Evolutionary conservation across 2,113 vertebrate genomes (phyloP).

Genomic region (Engystomops pustulosus): DNA sequence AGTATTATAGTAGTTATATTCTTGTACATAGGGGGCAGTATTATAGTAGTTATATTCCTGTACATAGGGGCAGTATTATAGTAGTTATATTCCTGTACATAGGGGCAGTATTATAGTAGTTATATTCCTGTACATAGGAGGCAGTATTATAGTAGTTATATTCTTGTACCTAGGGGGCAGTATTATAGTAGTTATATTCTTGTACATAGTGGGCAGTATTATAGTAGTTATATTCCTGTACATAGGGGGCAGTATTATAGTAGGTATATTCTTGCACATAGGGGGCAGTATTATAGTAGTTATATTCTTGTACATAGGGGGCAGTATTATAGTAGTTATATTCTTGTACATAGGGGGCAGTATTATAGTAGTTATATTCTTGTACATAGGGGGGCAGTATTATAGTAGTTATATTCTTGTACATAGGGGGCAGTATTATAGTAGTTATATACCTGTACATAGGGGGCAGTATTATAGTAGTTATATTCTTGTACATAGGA

Average conservation of each 20-base stretch:
- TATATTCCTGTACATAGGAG: neutral
- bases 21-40: neutral
- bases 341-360: neutral
- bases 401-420: neutral
- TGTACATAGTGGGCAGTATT: neutral
- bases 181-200: conserved; percentile 3
- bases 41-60: conserved; percentile 17
- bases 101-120: neutral
- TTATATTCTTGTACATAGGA: too few relatives aligned
- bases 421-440: neutral
- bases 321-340: neutral
- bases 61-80: too few relatives aligned
- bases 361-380: conserved; percentile 17
- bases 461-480: conserved; percentile 5
- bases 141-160: conserved; percentile 9
- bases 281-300: too few relatives aligned
- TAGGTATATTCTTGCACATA: too few relatives aligned
- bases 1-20: neutral
- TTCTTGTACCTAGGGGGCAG: neutral
- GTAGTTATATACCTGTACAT: neutral
- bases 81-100: neutral
- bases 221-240: neutral
- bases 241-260: conserved; percentile 1
- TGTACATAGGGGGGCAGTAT: too few relatives aligned
- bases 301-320: neutral